Conservation (phyloP, 2,888 invertebrate species). For the Steinernema carpocapsae region DNA sequence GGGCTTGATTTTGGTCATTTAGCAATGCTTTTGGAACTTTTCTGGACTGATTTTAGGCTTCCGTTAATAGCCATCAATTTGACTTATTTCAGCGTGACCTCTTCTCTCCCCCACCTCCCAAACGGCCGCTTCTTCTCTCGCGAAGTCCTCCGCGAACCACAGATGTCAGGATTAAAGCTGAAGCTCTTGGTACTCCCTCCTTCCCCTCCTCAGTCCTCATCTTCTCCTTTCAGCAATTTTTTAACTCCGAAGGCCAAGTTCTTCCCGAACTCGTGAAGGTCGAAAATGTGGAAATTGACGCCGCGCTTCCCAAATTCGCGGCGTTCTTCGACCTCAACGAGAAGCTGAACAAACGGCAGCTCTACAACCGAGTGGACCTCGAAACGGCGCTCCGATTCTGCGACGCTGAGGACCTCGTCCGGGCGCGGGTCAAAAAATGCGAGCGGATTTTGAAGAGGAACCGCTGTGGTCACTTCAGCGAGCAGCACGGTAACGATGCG, state of each 20-base stretch:
- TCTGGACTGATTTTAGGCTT: no score
- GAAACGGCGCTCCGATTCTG: not conserved
- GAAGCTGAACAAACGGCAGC: not conserved
- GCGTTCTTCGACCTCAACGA: not conserved
- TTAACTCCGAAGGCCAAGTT: not conserved
- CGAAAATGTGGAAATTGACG: not conserved
- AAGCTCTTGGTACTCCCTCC: not conserved
- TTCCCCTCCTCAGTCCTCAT: not conserved
- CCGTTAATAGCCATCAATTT: no score
- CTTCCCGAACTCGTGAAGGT: not conserved
- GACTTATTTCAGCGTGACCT: not conserved
- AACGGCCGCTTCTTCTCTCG: not conserved
- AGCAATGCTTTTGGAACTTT: no score
- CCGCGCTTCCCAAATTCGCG: not conserved
- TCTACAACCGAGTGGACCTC: not conserved
- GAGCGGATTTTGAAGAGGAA: conserved; percentile 1
- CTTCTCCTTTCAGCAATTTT: not conserved
- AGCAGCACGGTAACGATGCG: not conserved
- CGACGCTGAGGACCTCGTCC: not conserved
- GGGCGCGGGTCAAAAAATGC: not conserved
- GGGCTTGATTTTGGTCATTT: no score
- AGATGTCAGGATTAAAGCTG: not conserved
- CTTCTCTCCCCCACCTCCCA: not conserved
- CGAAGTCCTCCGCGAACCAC: not conserved
- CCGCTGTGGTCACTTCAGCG: not conserved